Evolutionary conservation across 2,113 vertebrate species (phyloP).

Genomic region (Myotis brandtii): DNA sequence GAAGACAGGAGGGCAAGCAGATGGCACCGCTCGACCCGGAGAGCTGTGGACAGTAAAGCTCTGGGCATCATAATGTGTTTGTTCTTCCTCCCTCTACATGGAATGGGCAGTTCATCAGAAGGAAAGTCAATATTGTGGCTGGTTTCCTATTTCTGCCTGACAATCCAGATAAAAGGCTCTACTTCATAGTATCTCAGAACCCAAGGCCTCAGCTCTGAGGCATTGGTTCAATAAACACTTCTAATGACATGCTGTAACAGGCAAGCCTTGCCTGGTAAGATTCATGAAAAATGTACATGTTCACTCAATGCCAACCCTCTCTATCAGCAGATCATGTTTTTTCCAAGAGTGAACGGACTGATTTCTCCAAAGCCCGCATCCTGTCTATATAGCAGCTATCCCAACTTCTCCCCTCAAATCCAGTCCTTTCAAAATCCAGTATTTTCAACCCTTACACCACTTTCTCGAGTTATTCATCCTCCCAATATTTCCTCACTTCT

Average conservation of each 20-base stretch:
- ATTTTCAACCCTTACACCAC: neutral
- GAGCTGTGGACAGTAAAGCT: neutral
- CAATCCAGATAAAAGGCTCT: conserved; percentile 64
- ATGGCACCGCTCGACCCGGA: neutral
- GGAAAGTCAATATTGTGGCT: conserved; percentile 49
- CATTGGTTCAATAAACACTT: conserved; percentile 36
- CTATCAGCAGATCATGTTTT: neutral
- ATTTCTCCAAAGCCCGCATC: neutral
- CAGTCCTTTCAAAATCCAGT: neutral
- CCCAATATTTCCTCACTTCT: neutral
- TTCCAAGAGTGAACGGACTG: neutral
- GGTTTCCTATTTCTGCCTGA: conserved; percentile 61
- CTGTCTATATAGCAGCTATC: neutral
- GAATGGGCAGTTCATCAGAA: conserved; percentile 6
- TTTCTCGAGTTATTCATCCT: neutral
- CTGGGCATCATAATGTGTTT: neutral
- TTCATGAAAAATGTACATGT: conserved; percentile 47
- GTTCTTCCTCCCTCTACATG: conserved; percentile 13
- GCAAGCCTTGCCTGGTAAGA: conserved; percentile 41
- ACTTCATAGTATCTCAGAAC: conserved; percentile 43
- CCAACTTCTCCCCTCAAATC: neutral
- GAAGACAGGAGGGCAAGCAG: neutral
- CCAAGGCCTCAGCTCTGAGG: conserved; percentile 49
- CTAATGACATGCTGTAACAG: conserved; percentile 65
- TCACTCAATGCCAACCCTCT: neutral